A percentile compares a stretch with the other conserved stretches of the same genome.
phyloP scores from a whole-genome alignment of 2,888 invertebrate species.

The Tetranychus truncatus region DNA sequence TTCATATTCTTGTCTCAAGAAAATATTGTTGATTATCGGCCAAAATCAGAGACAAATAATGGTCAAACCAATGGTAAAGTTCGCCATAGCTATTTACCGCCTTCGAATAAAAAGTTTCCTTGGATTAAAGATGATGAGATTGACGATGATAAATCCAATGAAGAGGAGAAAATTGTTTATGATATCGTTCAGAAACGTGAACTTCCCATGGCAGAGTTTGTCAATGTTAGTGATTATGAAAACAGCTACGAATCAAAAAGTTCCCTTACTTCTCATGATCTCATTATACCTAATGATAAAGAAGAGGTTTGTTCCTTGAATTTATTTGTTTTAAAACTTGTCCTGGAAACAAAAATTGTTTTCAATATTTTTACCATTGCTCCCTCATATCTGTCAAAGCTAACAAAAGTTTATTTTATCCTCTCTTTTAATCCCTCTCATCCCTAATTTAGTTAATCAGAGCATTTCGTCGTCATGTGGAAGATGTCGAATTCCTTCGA shows the following conservation, averaged over 20 bases:
- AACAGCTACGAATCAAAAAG: conserved; percentile 1
- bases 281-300: conserved; percentile 17
- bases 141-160: conserved; percentile 36
- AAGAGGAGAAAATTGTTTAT: conserved; percentile 30
- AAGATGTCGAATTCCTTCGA: conserved; percentile 56
- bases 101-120: conserved; percentile 20
- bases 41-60: conserved; percentile 25
- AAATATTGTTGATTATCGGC: conserved; percentile 63
- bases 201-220: conserved; percentile 28
- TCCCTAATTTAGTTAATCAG: conserved; percentile 43
- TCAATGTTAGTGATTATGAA: conserved; percentile 22
- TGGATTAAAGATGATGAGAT: conserved; percentile 18
- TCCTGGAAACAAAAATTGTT: conserved; percentile 1
- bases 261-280: conserved; percentile 7
- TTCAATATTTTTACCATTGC: conserved; percentile 10
- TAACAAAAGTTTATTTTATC: too few species aligned
- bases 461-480: conserved; percentile 56
- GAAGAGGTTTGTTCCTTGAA: conserved; percentile 15
- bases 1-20: conserved; percentile 68
- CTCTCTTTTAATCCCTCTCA: too few species aligned
- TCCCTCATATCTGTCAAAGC: too few species aligned
- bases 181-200: conserved; percentile 26
- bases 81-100: conserved; percentile 15
- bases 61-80: conserved; percentile 17
- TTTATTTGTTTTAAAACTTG: not conserved